These are phyloP conservation scores for Gila orcuttii DNA, from an alignment of 2,113 vertebrate genomes.

Conservation along the genomic window DNA sequence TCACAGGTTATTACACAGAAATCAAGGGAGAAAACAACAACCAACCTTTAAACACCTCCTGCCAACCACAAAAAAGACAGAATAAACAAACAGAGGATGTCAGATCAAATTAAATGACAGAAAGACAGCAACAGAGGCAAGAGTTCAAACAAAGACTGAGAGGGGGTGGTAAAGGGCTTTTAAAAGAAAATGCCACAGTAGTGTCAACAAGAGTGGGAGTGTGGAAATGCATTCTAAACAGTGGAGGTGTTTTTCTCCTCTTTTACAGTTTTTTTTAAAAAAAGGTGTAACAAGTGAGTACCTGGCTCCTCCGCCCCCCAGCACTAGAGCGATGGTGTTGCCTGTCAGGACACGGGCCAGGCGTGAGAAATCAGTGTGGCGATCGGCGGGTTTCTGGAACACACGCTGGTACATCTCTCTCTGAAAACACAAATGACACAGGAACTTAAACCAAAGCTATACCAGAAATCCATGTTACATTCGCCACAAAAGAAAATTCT, in stretches of 20 bases:
- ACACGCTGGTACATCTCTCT: slow-evolving; percentile 88
- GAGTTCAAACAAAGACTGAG: slow-evolving; percentile 34
- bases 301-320: slow-evolving; percentile 82
- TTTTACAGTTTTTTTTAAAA: not conserved
- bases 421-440: slow-evolving; percentile 66
- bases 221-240: not conserved
- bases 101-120: slow-evolving; percentile 27
- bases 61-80: slow-evolving; percentile 48
- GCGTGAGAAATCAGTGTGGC: slow-evolving; percentile 92
- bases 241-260: not conserved
- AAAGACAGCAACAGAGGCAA: slow-evolving; percentile 22
- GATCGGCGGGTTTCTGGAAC: slow-evolving; percentile 86
- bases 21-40: slow-evolving; percentile 42
- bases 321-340: slow-evolving; percentile 90
- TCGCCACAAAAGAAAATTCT: no score
- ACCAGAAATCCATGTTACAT: not conserved
- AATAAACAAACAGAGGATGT: slow-evolving; percentile 50
- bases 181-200: slow-evolving; percentile 6
- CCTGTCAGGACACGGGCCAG: slow-evolving; percentile 90
- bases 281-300: not conserved
- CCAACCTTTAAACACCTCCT: slow-evolving; percentile 69
- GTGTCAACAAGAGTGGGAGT: slow-evolving; percentile 28
- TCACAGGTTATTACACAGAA: slow-evolving; percentile 15
- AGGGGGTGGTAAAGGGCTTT: slow-evolving; percentile 6
- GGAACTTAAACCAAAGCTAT: not conserved